Evolutionary conservation across 2,888 invertebrate species (phyloP).

Genomic region (Heteropelma amictum): DNA sequence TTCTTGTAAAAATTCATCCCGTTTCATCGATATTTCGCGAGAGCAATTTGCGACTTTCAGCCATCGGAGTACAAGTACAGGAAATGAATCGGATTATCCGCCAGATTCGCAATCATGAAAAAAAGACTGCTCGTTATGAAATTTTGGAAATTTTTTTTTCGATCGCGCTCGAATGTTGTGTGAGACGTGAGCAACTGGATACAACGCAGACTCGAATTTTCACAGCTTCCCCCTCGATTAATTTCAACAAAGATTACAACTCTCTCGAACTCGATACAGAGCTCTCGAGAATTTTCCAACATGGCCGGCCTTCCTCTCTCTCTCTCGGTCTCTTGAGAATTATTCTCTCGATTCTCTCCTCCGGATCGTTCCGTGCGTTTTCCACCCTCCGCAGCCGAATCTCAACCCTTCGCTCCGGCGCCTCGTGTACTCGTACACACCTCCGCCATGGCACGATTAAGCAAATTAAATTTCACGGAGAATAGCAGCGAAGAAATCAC

Average conservation of each 20-base stretch:
- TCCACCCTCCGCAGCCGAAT: constrained; percentile 39
- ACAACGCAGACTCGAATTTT: constrained; percentile 71
- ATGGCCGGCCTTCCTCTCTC: constrained; percentile 22
- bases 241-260: constrained; percentile 60
- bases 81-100: too few relatives aligned
- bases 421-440: constrained; percentile 41
- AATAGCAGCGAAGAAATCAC: constrained; percentile 72
- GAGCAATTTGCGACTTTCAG: too few relatives aligned
- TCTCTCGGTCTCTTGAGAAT: constrained; percentile 42
- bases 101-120: too few relatives aligned
- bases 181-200: too few relatives aligned
- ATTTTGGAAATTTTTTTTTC: too few relatives aligned
- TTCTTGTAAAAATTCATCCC: too few relatives aligned
- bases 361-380: background rate
- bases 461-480: constrained; percentile 74
- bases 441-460: constrained; percentile 66
- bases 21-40: too few relatives aligned
- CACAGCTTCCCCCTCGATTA: constrained; percentile 58
- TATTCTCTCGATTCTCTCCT: constrained; percentile 34
- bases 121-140: too few relatives aligned
- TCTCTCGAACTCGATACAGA: constrained; percentile 64
- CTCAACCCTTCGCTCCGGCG: constrained; percentile 26
- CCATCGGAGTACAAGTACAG: too few relatives aligned
- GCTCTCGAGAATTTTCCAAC: constrained; percentile 35
- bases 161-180: too few relatives aligned